Evolutionary conservation across 2,888 invertebrate species (phyloP), one percentile per base, ranked within the genome.

Genomic region (Acholoe squamosa): DNA sequence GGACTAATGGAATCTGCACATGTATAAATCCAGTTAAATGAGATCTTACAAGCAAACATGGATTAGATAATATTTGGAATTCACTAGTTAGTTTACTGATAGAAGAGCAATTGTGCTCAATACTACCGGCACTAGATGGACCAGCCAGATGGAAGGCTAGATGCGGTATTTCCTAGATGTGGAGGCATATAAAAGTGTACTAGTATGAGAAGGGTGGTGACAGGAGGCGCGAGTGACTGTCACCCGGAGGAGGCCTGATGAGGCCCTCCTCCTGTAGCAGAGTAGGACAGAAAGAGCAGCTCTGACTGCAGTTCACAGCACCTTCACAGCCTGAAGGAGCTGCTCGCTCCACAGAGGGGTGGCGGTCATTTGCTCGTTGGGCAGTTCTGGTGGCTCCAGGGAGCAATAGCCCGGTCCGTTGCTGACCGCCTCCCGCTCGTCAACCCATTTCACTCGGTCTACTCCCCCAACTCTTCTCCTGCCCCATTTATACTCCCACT

Each of bases 291-390:
- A 61, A 19, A 43, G 61, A 61, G 61, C 61, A n/a, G 61, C 61
- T 61, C 61, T 61, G 61, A 61, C 19, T 61, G 61, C 61, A n/a
- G 61, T 43, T 43, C 43, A 43, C 43, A 43, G 43, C 43, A 3
- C 43, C 12, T 43, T 43, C 43, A 43, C 43, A 43, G 43, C 43
- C 43, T 10, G 43, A 3, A 61, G 61, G 22, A 61, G 61, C 61
- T 19, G 16, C 76, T 25, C 5, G 76, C 76, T 25, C 76, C 3
- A n/a, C 76, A 31, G 28, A 28, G 19, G 76, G 22, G n/a, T 28
- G 76, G 16, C 16, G 34, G 80, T 80, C 80, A 80, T 80, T 80
- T 80, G 80, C 80, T 80, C 80, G 43, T 19, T 33, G 80, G 22
- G 80, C 80, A 14, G 80, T 43, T 80, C 31, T 3, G 43, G 80